Evolutionary conservation across 2,888 invertebrate genomes (phyloP), one percentile per base, ranked within the genome.

Genomic region (Abrostola triplasia): DNA sequence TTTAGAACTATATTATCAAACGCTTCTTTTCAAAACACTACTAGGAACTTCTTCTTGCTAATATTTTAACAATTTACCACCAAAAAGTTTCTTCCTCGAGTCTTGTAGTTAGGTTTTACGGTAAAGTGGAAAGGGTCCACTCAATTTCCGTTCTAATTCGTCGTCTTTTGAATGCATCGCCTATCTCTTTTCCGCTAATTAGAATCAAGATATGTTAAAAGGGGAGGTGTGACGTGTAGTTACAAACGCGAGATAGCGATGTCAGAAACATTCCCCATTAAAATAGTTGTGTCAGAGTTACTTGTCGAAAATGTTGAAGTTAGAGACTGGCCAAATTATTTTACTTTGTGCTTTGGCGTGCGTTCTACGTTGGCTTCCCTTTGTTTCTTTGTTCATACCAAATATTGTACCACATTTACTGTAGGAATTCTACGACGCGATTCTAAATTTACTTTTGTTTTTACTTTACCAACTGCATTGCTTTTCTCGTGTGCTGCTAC

Each of bases 81-180:
- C 68, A 66, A 66, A 76, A 80, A 77, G 66, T 69, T 82, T 74
- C 67, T 65, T 70, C 72, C 69, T 66, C 73, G 11, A 55, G 49
- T 65, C 72, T 77, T 67, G 44, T 24, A 64, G 58, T 64, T 59
- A 69, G 68, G 72, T 74, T 74, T 70, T 63, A 64, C 60, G 69
- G 72, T 72, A 67, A 75, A 84, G 84, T 88, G 88, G 90, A 85
- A 87, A 88, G 89, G 90, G 89, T 90, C 85, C 70, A 75, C 79
- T 82, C 87, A 89, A 89, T 90, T 89, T 90, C 88, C 88, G 87
- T 71, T 72, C 70, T 64, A 75, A 79, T 76, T 78, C 77, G 69
- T 70, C 51, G 74, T 67, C 69, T 70, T 68, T 67, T 77, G 73
- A 79, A 70, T 67, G 62, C 73, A 65, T 68, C 59, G 42, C 54